phyloP scores from a whole-genome alignment of 2,888 invertebrate genomes.

The Neocrepidodera transversa region DNA sequence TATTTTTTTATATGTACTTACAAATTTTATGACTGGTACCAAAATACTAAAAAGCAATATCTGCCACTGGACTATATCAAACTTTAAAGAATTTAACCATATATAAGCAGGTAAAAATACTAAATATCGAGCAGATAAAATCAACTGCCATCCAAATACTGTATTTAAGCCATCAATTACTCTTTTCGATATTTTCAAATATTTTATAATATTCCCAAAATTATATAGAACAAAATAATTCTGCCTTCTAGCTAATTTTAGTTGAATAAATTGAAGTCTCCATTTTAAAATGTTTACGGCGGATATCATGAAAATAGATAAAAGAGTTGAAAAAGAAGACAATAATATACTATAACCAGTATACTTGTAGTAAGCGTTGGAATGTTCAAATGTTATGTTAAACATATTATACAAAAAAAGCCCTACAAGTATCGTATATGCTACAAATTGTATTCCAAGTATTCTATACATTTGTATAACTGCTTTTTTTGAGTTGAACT shows the following conservation, averaged over 20 bases:
- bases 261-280: background rate
- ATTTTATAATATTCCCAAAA: background rate
- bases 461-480: background rate
- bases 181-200: background rate
- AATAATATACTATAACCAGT: background rate
- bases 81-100: background rate
- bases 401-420: background rate
- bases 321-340: background rate
- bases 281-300: background rate
- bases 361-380: too few species aligned
- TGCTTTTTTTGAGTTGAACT: background rate
- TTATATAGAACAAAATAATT: background rate
- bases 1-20: too few species aligned
- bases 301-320: background rate
- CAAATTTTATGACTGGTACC: background rate
- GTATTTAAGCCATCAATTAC: background rate
- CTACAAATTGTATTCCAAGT: background rate
- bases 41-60: background rate
- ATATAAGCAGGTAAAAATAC: background rate
- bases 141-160: background rate
- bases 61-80: background rate
- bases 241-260: background rate
- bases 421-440: background rate
- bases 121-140: background rate
- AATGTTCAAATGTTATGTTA: background rate